Conservation (phyloP, 2,888 invertebrate species). For the Nematopogon swammerdamellus region DNA sequence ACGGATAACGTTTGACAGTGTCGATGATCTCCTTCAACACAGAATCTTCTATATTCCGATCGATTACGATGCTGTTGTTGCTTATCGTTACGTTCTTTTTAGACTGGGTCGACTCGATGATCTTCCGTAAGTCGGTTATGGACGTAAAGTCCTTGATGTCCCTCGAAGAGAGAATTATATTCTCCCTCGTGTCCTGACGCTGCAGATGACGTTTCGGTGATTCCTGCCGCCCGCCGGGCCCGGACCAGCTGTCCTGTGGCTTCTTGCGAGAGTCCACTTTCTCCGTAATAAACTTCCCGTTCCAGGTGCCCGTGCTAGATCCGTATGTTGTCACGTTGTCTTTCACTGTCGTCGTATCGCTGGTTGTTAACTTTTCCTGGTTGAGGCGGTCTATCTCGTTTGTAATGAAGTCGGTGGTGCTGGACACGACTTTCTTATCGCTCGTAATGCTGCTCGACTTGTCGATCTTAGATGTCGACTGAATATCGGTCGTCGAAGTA, state of each 20-base stretch:
- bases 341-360: slow-evolving; percentile 26
- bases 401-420: slow-evolving; percentile 36
- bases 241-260: slow-evolving; percentile 30
- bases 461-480: slow-evolving; percentile 13
- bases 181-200: slow-evolving; percentile 47
- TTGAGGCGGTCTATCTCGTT: slow-evolving; percentile 44
- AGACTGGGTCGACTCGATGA: slow-evolving; percentile 39
- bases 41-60: slow-evolving; percentile 43
- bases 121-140: slow-evolving; percentile 43
- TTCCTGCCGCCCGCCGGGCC: slow-evolving; percentile 28
- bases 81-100: slow-evolving; percentile 45
- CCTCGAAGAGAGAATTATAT: slow-evolving; percentile 44
- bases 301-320: slow-evolving; percentile 53
- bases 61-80: slow-evolving; percentile 46
- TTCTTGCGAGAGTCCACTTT: slow-evolving; percentile 34
- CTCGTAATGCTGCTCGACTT: background rate
- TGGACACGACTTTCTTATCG: slow-evolving; percentile 20
- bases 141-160: slow-evolving; percentile 51
- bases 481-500: slow-evolving; percentile 22
- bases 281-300: slow-evolving; percentile 55
- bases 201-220: slow-evolving; percentile 41
- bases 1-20: slow-evolving; percentile 48
- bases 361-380: slow-evolving; percentile 35
- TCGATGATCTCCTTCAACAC: slow-evolving; percentile 47
- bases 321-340: slow-evolving; percentile 43